Conservation (phyloP, 2,888 invertebrate species). For the Agapostemon virescens region DNA sequence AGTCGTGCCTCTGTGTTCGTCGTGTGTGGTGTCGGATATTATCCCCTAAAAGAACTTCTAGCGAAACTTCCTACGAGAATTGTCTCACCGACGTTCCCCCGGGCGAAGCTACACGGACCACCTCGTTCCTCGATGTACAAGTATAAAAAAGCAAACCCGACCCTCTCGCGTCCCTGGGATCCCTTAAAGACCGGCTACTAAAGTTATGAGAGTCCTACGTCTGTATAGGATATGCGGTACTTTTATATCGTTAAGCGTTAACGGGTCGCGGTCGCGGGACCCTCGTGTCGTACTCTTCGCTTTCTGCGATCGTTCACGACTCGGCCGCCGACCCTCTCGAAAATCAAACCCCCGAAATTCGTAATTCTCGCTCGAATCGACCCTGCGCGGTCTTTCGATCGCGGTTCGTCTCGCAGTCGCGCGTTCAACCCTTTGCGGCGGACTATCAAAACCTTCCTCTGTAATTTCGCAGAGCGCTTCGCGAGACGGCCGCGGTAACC, state of each 20-base stretch:
- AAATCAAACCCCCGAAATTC: not conserved
- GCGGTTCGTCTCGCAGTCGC: not conserved
- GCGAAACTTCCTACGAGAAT: slow-evolving; percentile 39
- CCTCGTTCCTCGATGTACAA: slow-evolving; percentile 33
- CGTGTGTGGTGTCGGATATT: not conserved
- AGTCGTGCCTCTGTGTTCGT: not conserved
- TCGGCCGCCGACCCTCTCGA: not conserved
- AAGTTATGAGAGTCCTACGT: slow-evolving; percentile 68
- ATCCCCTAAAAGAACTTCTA: slow-evolving; percentile 18
- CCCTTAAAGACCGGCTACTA: slow-evolving; percentile 45
- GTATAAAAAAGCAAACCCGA: slow-evolving; percentile 57
- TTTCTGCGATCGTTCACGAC: not conserved
- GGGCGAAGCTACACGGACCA: not conserved
- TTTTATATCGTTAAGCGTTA: slow-evolving; percentile 71
- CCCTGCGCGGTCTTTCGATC: no score
- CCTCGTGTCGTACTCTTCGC: slow-evolving; percentile 57
- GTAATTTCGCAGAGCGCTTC: no score
- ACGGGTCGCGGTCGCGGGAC: slow-evolving; percentile 64
- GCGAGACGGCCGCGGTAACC: no score
- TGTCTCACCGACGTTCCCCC: slow-evolving; percentile 12
- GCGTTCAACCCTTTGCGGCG: not conserved
- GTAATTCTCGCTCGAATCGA: not conserved
- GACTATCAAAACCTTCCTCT: not conserved
- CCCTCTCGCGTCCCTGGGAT: slow-evolving; percentile 11
- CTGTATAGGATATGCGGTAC: slow-evolving; percentile 73